These are phyloP conservation scores for Noctuana brunneofusca DNA, from an alignment of 2,888 invertebrate species.

Conservation along the genomic window DNA sequence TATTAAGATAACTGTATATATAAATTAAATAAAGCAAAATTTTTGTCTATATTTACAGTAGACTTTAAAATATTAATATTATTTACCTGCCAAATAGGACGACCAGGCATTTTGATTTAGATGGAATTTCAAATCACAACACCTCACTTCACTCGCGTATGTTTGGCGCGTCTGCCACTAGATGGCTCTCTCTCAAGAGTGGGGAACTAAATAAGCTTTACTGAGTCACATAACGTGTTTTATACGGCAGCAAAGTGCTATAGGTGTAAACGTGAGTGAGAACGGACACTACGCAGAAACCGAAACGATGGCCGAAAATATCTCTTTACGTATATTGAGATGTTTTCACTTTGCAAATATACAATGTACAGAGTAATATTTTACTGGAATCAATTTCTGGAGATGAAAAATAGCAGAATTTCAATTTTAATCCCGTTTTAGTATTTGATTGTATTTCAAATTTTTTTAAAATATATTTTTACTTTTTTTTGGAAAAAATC, in stretches of 20 bases:
- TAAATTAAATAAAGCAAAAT: too few species aligned
- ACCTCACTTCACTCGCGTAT: conserved; percentile 60
- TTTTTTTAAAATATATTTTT: too few species aligned
- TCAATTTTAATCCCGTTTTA: not conserved
- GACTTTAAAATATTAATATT: not conserved
- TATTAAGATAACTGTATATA: too few species aligned
- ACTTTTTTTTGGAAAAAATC: too few species aligned
- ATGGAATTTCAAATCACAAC: conserved; percentile 54
- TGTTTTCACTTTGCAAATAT: conserved; percentile 43
- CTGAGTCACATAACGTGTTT: conserved; percentile 79
- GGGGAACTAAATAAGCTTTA: conserved; percentile 77
- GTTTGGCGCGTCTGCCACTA: conserved; percentile 67
- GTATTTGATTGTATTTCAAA: too few species aligned
- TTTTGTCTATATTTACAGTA: not conserved
- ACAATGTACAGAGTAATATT: not conserved
- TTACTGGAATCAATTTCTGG: conserved; percentile 13
- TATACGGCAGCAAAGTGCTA: conserved; percentile 71
- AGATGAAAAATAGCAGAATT: not conserved
- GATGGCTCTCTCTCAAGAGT: conserved; percentile 80
- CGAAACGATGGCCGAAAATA: conserved; percentile 73
- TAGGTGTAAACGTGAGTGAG: conserved; percentile 70
- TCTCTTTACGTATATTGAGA: conserved; percentile 64
- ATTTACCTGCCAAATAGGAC: conserved; percentile 89
- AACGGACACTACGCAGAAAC: conserved; percentile 75
- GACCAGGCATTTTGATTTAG: conserved; percentile 86